These are phyloP conservation scores for Matsumyia berberina DNA, from an alignment of 2,888 invertebrate genomes.

Conservation along the genomic window DNA sequence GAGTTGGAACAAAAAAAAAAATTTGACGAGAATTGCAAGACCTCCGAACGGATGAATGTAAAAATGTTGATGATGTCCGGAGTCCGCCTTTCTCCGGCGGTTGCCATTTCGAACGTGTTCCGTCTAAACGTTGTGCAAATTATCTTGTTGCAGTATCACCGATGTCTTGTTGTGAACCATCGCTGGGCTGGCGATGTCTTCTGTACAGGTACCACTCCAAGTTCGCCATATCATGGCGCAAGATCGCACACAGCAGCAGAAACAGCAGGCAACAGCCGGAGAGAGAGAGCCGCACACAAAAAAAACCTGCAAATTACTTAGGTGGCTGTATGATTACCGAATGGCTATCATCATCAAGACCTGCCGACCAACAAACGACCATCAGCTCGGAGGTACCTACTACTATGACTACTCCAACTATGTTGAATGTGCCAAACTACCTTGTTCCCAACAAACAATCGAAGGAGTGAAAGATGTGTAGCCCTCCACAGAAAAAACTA, in stretches of 20 bases:
- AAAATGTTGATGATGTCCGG: slow-evolving; percentile 49
- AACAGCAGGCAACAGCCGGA: slow-evolving; percentile 42
- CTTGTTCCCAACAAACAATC: slow-evolving; percentile 48
- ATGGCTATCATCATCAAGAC: slow-evolving; percentile 75
- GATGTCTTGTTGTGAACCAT: slow-evolving; percentile 74
- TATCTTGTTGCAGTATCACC: slow-evolving; percentile 73
- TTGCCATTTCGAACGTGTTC: slow-evolving; percentile 11
- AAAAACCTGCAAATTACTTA: slow-evolving; percentile 74
- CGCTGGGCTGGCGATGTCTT: slow-evolving; percentile 43
- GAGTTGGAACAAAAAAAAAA: background rate
- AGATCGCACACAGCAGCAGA: slow-evolving; percentile 72
- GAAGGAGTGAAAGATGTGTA: slow-evolving; percentile 72
- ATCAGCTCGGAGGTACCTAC: slow-evolving; percentile 52
- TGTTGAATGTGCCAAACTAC: slow-evolving; percentile 75
- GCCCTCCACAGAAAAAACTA: slow-evolving; percentile 54
- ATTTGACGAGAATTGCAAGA: slow-evolving; percentile 73
- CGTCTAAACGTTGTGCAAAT: slow-evolving; percentile 59
- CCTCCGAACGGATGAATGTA: slow-evolving; percentile 58
- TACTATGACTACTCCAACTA: slow-evolving; percentile 38
- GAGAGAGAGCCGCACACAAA: background rate
- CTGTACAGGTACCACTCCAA: background rate
- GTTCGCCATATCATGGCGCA: slow-evolving; percentile 55
- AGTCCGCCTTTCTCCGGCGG: slow-evolving; percentile 49
- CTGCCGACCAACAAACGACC: slow-evolving; percentile 73
- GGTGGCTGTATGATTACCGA: slow-evolving; percentile 76